Base-by-base conservation (phyloP, 2,113 vertebrate genomes). In the Myxocyprinus asiaticus region DNA sequence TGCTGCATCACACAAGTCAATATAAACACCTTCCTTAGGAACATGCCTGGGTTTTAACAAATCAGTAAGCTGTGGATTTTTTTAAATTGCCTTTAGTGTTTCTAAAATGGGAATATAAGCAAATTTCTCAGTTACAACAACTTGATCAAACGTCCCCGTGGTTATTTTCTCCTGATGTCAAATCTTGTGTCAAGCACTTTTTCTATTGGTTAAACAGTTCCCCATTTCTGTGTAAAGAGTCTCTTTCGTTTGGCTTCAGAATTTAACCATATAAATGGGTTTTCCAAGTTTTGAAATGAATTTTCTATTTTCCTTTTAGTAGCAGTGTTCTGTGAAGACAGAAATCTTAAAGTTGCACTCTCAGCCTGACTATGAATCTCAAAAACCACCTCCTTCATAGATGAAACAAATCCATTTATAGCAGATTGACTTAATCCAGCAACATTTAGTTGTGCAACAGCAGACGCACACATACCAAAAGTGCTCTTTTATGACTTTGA, bases 121-220 rank as follows among this genome's bases (percentile, higher is more conserved):
- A 82, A 67, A 80, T 44, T 61, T 82, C 48, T 82, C 76, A 70
- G 79, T 84, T 79, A 73, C 68, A 77, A 76, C 11, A 61, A 82
- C 81, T 59, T 85, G 67, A 47, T 85, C 80, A 79, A 76, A 85
- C 48, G 81, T 80, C 45, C 77, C 83, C 15, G 80, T 85, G 42
- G 58, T 76, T 79, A 66, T 82, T 83, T 82, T 85, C 63, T 51
- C 53, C 81, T 82, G 61, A 53, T 12, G 17, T 33, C 7, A 58
- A 58, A 58, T 58, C 55, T 0, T 53, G 67, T 69, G 47, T 48
- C 10, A 33, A 69, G 67, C 47, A 53, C 10, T 7, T 33, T 69
- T 69, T 69, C 67, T 0, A 6, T 51, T 53, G 67, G 67, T 53
- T 69, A 15, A 69, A 53, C 48, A 33, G 15, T 68, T 68, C 45